These are phyloP conservation scores for Drosophila leontia DNA, from an alignment of 1,140 invertebrate species.

Conservation along the genomic window DNA sequence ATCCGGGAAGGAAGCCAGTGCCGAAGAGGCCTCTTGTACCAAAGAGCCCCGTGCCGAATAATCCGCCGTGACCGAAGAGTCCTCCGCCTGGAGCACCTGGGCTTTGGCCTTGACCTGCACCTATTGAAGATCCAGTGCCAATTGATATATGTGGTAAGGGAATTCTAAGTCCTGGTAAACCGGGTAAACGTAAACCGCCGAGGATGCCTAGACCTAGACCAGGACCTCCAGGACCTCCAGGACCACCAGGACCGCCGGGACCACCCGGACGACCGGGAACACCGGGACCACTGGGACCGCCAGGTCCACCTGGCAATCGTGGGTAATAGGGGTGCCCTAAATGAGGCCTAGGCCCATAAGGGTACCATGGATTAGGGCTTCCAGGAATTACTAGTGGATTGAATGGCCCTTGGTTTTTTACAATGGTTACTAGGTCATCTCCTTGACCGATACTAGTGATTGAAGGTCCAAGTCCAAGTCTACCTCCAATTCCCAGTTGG, in stretches of 20 bases:
- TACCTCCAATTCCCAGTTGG: not conserved
- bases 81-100: not conserved
- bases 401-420: conserved; percentile 13
- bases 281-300: not conserved
- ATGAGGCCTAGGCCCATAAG: not conserved
- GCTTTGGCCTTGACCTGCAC: not conserved
- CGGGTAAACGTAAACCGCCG: not conserved
- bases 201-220: too few relatives aligned
- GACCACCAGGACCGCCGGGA: not conserved
- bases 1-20: conserved; percentile 16
- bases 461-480: not conserved
- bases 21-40: conserved; percentile 20
- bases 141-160: not conserved
- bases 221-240: not conserved
- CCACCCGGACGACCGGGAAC: not conserved
- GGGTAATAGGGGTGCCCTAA: not conserved
- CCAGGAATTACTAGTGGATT: conserved; percentile 14
- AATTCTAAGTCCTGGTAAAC: not conserved
- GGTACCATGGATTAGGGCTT: not conserved
- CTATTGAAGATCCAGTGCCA: not conserved
- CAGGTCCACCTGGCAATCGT: not conserved
- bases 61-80: conserved; percentile 2
- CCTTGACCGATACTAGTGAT: conserved; percentile 18
- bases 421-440: conserved; percentile 46
- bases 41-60: conserved; percentile 26